phyloP scores from a whole-genome alignment of 2,888 invertebrate genomes.

The Beris chalybata region DNA sequence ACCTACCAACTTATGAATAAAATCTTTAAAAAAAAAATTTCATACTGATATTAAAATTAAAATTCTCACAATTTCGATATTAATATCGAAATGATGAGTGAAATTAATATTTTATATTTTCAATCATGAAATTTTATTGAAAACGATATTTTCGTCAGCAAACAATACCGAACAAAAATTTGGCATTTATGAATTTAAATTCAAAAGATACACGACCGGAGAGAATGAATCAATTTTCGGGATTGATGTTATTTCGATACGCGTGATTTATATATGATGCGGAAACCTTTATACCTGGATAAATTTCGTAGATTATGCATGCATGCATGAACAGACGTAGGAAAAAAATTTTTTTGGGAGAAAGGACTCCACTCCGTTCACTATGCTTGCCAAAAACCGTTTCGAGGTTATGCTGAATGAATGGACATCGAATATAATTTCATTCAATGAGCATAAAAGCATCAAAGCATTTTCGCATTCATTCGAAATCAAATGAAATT shows the following conservation, averaged over 20 bases:
- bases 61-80: no score
- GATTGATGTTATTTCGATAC: constrained; percentile 30
- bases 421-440: constrained; percentile 31
- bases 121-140: constrained; percentile 17
- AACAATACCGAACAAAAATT: not conserved
- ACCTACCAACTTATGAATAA: no score
- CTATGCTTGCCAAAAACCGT: not conserved
- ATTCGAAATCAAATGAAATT: constrained; percentile 34
- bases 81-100: not conserved
- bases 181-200: constrained; percentile 17
- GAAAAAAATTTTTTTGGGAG: no score
- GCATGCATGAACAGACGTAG: constrained; percentile 1
- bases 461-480: constrained; percentile 35
- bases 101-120: constrained; percentile 4
- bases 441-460: constrained; percentile 29
- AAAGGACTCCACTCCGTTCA: no score
- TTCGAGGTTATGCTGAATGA: constrained; percentile 27
- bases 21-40: no score
- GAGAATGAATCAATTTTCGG: constrained; percentile 29
- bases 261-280: constrained; percentile 19
- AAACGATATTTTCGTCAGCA: constrained; percentile 8
- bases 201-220: constrained; percentile 2
- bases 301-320: not conserved
- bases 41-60: no score
- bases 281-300: constrained; percentile 6